Conservation (phyloP, 1,140 invertebrate species). For the Drosophila hydei region DNA sequence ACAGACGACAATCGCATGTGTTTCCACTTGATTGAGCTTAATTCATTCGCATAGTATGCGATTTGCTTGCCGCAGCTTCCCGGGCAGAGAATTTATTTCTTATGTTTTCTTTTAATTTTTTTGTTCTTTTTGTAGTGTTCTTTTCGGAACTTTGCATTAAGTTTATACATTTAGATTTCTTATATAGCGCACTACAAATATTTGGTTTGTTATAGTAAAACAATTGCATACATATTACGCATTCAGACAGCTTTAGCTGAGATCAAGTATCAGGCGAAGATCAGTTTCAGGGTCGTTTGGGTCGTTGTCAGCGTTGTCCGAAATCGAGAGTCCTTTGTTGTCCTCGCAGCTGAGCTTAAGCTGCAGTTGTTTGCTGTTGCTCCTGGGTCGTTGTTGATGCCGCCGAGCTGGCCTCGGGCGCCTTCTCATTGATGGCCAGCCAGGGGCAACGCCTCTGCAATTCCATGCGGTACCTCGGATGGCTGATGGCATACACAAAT, state of each 20-base stretch:
- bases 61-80: conserved; percentile 47
- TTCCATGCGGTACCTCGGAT: conserved; percentile 90
- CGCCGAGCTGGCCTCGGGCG: conserved; percentile 78
- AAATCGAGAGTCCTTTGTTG: not conserved
- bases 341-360: conserved; percentile 24
- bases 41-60: conserved; percentile 77
- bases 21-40: conserved; percentile 66
- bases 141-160: conserved; percentile 31
- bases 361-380: conserved; percentile 55
- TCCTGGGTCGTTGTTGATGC: conserved; percentile 61
- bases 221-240: conserved; percentile 26
- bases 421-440: conserved; percentile 86
- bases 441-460: conserved; percentile 87
- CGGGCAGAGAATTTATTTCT: conserved; percentile 27
- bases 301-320: conserved; percentile 11
- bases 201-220: conserved; percentile 28
- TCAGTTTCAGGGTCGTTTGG: conserved; percentile 13
- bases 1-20: conserved; percentile 17
- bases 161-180: not conserved
- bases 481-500: conserved; percentile 93
- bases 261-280: not conserved
- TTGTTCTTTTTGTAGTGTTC: conserved; percentile 26
- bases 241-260: not conserved
- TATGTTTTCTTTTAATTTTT: not conserved
- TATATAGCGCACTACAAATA: conserved; percentile 9